Conservation (phyloP, 2,113 vertebrate genomes). For the Burhinus oedicnemus region DNA sequence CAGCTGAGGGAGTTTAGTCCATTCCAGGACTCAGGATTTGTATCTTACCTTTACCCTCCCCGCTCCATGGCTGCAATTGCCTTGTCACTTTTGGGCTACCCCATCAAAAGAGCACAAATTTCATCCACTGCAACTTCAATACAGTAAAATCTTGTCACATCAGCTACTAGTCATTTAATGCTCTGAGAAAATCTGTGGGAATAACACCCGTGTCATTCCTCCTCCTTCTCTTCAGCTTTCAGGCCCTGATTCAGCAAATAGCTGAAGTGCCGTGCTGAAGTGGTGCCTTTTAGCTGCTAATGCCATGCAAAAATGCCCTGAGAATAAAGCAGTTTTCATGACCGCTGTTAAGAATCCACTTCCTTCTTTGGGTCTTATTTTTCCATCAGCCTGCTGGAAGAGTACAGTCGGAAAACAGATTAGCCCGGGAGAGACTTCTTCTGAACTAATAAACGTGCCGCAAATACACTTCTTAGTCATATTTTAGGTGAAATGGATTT, state of each 20-base stretch:
- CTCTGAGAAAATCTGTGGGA: neutral
- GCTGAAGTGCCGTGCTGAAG: neutral
- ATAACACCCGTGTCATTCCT: neutral
- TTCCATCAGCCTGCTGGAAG: slow-evolving; percentile 17
- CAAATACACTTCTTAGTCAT: neutral
- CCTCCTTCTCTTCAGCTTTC: neutral
- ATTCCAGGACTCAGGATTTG: neutral
- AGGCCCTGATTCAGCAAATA: slow-evolving; percentile 39
- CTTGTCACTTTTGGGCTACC: neutral
- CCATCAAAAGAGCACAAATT: neutral
- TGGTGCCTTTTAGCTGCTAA: slow-evolving; percentile 41
- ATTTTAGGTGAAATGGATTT: slow-evolving; percentile 45
- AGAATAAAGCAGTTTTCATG: slow-evolving; percentile 32
- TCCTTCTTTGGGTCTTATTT: slow-evolving; percentile 45
- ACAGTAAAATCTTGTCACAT: neutral
- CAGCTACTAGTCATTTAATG: neutral
- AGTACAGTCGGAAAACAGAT: slow-evolving; percentile 22
- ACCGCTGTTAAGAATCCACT: neutral
- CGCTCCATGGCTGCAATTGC: neutral
- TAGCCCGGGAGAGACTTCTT: neutral
- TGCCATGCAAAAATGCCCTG: slow-evolving; percentile 16
- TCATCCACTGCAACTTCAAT: neutral
- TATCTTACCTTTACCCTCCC: neutral
- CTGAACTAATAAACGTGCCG: neutral
- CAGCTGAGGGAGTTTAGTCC: neutral